Evolutionary conservation across 1,140 invertebrate species (phyloP).

Genomic region (Calephelis nemesis): DNA sequence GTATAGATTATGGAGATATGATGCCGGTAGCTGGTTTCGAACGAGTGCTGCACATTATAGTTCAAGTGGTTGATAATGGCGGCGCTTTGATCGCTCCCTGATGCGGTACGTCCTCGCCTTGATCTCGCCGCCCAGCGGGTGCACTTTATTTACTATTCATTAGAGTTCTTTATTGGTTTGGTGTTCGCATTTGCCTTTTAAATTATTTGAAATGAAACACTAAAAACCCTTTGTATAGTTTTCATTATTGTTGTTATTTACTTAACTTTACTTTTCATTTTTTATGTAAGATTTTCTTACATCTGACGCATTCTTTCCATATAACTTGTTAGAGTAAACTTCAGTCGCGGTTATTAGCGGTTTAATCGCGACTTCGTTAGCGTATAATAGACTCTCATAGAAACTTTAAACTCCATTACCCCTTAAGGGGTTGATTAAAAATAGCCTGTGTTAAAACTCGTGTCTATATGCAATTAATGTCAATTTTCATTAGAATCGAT

Average conservation of each 20-base stretch:
- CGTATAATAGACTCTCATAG: no score
- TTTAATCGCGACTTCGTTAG: no score
- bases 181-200: constrained; percentile 10
- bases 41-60: constrained; percentile 50
- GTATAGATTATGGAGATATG: constrained; percentile 35
- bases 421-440: no score
- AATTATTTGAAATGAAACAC: not conserved
- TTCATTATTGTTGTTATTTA: not conserved
- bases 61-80: constrained; percentile 63
- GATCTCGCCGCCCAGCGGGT: constrained; percentile 59
- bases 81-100: constrained; percentile 58
- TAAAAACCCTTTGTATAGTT: not conserved
- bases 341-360: no score
- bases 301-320: no score
- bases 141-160: constrained; percentile 61
- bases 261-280: not conserved
- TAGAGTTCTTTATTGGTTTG: constrained; percentile 35
- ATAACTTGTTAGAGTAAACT: no score
- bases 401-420: no score
- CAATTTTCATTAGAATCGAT: no score
- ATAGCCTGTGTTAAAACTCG: no score
- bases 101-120: constrained; percentile 50
- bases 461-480: no score
- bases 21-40: constrained; percentile 52
- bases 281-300: not conserved